phyloP scores from a whole-genome alignment of 2,797 vertebrate genomes.

The Arrhamphus sclerolepis region DNA sequence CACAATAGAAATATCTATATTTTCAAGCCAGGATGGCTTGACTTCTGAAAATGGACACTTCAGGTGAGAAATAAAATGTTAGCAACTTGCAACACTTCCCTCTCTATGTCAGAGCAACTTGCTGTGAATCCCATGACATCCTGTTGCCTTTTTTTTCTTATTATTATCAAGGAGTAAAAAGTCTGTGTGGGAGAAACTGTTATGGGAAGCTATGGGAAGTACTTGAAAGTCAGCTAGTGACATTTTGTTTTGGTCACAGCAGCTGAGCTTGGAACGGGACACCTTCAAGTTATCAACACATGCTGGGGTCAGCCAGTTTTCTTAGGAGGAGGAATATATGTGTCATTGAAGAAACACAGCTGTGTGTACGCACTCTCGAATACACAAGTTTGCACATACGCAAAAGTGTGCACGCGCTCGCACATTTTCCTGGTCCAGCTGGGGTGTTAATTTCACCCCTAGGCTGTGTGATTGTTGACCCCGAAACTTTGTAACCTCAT shows the following conservation, averaged over 20 bases:
- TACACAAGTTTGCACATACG: constrained; percentile 34
- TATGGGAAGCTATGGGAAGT: constrained; percentile 10
- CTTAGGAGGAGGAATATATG: constrained; percentile 68
- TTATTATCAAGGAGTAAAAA: not conserved
- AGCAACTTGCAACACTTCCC: not conserved
- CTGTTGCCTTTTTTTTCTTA: not conserved
- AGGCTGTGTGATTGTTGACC: constrained; percentile 78
- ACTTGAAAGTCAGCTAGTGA: constrained; percentile 43
- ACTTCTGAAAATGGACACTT: no score
- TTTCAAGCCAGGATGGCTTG: no score
- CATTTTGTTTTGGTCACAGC: constrained; percentile 62
- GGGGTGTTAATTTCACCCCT: constrained; percentile 82
- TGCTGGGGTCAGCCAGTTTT: constrained; percentile 69
- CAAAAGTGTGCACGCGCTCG: constrained; percentile 21
- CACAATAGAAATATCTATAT: no score
- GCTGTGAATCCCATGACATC: not conserved
- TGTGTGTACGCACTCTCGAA: constrained; percentile 67
- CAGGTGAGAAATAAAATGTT: no score
- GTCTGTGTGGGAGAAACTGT: not conserved
- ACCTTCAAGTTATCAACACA: constrained; percentile 65
- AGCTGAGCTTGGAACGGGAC: constrained; percentile 52
- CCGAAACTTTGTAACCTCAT: constrained; percentile 77
- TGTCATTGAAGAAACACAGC: constrained; percentile 80
- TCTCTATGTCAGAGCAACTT: not conserved
- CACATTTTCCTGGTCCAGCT: constrained; percentile 74